A percentile compares a stretch with the other conserved stretches of the same genome.
Conservation (phyloP, 2,888 invertebrate species). For the Alcis repandata region DNA sequence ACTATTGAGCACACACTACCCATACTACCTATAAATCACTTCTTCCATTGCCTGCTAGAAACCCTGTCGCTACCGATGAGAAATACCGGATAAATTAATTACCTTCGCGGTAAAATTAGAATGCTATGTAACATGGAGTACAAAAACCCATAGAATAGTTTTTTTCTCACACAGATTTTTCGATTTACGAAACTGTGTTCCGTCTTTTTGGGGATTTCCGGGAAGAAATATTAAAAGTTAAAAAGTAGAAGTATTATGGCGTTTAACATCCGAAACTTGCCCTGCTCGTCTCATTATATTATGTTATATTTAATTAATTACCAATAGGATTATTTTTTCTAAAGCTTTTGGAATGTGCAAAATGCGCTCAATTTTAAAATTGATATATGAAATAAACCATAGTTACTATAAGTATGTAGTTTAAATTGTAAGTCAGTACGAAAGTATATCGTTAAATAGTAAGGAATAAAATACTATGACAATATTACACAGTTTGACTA, state of each 20-base stretch:
- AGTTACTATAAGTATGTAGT: slow-evolving; percentile 2
- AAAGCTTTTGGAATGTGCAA: neutral
- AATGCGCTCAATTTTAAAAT: slow-evolving; percentile 4
- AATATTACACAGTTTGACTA: slow-evolving; percentile 3
- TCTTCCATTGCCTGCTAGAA: slow-evolving; percentile 5
- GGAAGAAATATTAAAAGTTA: neutral
- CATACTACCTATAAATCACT: neutral
- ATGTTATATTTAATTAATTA: neutral
- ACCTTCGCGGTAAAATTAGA: neutral
- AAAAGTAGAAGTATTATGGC: neutral
- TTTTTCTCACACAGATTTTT: neutral
- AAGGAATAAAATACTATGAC: slow-evolving; percentile 5
- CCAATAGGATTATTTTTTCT: neutral
- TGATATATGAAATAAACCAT: neutral
- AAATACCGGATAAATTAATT: neutral
- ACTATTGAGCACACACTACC: slow-evolving; percentile 7
- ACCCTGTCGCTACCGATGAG: neutral
- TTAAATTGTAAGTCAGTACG: slow-evolving; percentile 1
- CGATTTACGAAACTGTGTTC: neutral
- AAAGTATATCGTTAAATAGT: no score
- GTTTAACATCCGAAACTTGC: neutral
- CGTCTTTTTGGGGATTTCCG: neutral
- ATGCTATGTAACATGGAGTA: neutral
- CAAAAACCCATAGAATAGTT: no score
- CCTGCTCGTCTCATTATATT: neutral